phyloP scores from a whole-genome alignment of 2,113 vertebrate genomes.

The Montifringilla adamsi region DNA sequence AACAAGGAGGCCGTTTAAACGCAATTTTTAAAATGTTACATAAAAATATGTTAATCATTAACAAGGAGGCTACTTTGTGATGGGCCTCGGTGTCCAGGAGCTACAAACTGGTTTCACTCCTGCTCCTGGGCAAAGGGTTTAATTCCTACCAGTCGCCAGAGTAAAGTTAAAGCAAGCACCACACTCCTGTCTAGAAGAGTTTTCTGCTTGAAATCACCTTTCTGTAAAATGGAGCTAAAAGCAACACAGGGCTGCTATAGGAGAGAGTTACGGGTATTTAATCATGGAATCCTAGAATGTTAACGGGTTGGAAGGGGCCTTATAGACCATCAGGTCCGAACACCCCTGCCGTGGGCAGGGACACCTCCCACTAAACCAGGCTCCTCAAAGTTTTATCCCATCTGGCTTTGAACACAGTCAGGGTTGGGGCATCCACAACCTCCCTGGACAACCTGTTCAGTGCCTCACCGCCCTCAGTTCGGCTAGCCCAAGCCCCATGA shows the following conservation, averaged over 20 bases:
- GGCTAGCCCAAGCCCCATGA: accelerated
- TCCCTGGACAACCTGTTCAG: neutral
- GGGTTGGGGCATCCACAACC: neutral
- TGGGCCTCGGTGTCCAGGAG: accelerated
- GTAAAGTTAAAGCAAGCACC: neutral
- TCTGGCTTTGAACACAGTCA: neutral
- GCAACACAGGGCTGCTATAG: neutral
- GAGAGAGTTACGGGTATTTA: neutral
- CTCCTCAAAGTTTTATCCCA: neutral
- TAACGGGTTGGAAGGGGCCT: neutral
- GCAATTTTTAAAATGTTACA: neutral
- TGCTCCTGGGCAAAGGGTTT: neutral
- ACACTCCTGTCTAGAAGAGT: neutral
- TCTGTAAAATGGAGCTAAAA: neutral
- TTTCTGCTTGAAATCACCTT: neutral
- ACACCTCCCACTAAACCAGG: neutral
- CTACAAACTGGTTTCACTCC: neutral
- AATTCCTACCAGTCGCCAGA: neutral
- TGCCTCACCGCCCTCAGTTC: neutral
- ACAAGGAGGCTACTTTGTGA: neutral
- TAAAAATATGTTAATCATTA: neutral
- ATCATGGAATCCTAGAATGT: neutral
- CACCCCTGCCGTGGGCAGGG: accelerated
- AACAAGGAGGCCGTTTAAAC: neutral
- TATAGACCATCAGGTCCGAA: no score